Evolutionary conservation across 2,113 vertebrate genomes (phyloP), one percentile per base, ranked within the genome.

Genomic region (Thymallus thymallus): DNA sequence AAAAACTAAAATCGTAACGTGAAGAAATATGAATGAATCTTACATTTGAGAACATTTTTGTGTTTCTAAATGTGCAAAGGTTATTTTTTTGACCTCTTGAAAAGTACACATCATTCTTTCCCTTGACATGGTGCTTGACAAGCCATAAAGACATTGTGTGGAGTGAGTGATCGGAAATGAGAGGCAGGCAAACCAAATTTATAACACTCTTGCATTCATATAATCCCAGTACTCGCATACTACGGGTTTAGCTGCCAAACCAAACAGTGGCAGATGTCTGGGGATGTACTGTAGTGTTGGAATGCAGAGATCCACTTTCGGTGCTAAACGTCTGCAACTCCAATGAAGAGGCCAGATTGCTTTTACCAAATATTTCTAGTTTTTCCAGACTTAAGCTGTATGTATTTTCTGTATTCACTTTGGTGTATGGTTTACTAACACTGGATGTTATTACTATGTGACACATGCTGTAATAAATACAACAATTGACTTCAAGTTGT

Each of bases 391-490:
- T 41, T 41, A 41, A 41, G 35, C 35, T 29, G n/a, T 64, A 32
- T 62, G n/a, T 10, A 75, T 29, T 46, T 3, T 35, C 46, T 6
- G 61, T 75, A 26, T 66, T 46, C 32, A 20, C 26, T 63, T 16
- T 41, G 35, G 68, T n/a, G 51, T 63, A 58, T 61, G 20, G 12
- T 26, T 24, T 67, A 77, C 68, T 78, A 74, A 76, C 78, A 41
- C 63, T 46, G 48, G 22, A 55, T 41, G 35, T 41, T 41, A 45
- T 69, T 48, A 69, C n/a, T 30, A 32, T 55, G 55, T 55, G 69
- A 60, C 20, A 12, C 10, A 10, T 61, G 65, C 56, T 73, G 76
- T 70, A 72, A 74, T 56, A 12, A 84, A 78, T 73, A 62, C 2
- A 51, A 14, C 3, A 18, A 51, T 18, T 51, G 9, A 41, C 9